Percentiles rank a stretch among this genome's conserved stretches.
Evolutionary conservation across 2,888 invertebrate genomes (phyloP).

Genomic region (Prenolepis imparis): DNA sequence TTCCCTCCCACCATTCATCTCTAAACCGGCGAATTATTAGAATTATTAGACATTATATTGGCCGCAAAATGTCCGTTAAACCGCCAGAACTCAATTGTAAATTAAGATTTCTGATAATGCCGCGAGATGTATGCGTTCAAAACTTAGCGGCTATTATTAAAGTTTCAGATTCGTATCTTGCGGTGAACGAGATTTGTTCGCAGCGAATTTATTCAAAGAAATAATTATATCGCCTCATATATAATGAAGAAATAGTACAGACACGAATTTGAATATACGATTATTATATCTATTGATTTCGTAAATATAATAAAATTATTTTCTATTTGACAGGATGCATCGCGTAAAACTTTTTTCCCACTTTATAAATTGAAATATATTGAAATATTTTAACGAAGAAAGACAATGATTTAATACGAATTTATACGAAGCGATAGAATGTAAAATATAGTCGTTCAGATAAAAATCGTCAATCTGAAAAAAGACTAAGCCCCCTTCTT

Average conservation of each 20-base stretch:
- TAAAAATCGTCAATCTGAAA: too few relatives aligned
- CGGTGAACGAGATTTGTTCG: constrained; percentile 32
- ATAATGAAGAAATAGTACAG: neutral
- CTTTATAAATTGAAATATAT: neutral
- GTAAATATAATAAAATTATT: neutral
- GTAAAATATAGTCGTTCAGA: neutral
- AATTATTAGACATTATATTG: constrained; percentile 85
- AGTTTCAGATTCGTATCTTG: constrained; percentile 45
- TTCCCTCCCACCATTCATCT: constrained; percentile 66
- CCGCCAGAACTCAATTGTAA: constrained; percentile 82
- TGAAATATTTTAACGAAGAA: neutral
- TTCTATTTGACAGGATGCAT: neutral
- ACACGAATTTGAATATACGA: neutral
- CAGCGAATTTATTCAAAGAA: constrained; percentile 19
- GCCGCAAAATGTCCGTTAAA: constrained; percentile 83
- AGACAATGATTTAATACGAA: neutral
- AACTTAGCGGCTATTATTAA: constrained; percentile 54
- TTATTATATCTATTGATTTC: neutral
- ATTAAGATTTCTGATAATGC: constrained; percentile 78
- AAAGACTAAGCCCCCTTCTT: neutral
- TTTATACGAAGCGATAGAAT: neutral
- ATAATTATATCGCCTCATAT: constrained; percentile 27
- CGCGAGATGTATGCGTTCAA: constrained; percentile 62
- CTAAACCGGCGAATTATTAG: constrained; percentile 82
- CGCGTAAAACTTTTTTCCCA: neutral